Base-by-base conservation (phyloP, 2,888 invertebrate species). In the Nemapogon koenigi region DNA sequence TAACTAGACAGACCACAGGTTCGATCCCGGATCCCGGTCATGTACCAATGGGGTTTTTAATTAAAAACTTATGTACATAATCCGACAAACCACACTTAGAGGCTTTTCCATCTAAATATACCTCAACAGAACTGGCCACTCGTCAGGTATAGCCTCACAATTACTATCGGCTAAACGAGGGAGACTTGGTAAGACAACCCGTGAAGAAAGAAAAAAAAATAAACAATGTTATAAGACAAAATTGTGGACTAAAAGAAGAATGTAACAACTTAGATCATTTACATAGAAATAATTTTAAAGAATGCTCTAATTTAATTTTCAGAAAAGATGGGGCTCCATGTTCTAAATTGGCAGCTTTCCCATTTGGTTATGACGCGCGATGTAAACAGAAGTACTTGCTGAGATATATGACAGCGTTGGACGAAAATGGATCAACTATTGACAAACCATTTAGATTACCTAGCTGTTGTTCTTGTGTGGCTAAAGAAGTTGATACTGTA, bases 391-490 rank as follows among this genome's bases (percentile, higher is more conserved):
- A 83, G 51, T 84, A 62, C 52, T 73, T 80, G 4, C 73, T 72
- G 46, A 65, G 82, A 3, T 66, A 69, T 31, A 54, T 85, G 57
- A 50, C 84, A 13, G 82, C 85, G 0, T 47, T 88, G 1, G 70
- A 64, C 31, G 53, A 62, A 1, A 55, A 61, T 7, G 81, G 79
- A 1, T 51, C 64, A 4, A 53, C 81, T 2, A 48, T 62, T 8
- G 64, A 75, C 13, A 83, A 82, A 40, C 55, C 65, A 7, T 84
- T 90, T 43, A 68, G 73, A 49, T 66, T 91, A 37, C 91, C 91
- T 1, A 87, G 88, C 15, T 90, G 90, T 49, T 91, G 91, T 55
- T 85, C 87, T 36, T 91, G 91, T 51, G 33, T 33, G 3, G 33
- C 19, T 3, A 33, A 33, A 33, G 19, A 11, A 33, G 16, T 16